Conservation (phyloP, 2,113 vertebrate genomes). For the Grammomys surdaster region DNA sequence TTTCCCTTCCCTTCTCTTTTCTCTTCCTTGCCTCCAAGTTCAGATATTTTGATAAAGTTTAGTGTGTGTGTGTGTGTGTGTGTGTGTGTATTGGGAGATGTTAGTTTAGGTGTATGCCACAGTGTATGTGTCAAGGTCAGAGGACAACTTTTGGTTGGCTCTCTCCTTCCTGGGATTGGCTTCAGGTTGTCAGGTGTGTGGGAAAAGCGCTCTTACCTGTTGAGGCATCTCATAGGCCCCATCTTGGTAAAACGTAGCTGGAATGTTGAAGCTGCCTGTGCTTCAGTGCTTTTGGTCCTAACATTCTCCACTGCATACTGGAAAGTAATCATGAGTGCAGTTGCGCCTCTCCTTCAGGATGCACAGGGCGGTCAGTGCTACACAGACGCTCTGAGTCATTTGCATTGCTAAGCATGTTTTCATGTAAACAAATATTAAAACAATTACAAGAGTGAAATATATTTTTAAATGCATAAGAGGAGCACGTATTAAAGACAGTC, state of each 20-base stretch:
- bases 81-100: not conserved
- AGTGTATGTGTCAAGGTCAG: not conserved
- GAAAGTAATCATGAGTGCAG: not conserved
- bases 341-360: not conserved
- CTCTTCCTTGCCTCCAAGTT: not conserved
- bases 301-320: not conserved
- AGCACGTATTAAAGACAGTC: not conserved
- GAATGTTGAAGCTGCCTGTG: not conserved
- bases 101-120: not conserved
- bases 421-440: not conserved
- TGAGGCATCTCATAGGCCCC: not conserved
- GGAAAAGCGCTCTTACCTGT: not conserved
- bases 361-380: not conserved
- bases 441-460: not conserved
- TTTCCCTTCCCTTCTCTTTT: not conserved
- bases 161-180: not conserved
- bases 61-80: not conserved
- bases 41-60: not conserved
- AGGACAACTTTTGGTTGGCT: not conserved
- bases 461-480: not conserved
- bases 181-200: not conserved
- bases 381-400: not conserved
- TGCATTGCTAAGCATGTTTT: not conserved
- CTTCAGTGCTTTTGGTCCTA: not conserved
- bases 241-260: not conserved